Evolutionary conservation across 2,888 invertebrate species (phyloP).

Genomic region (Drosophila anomelani): DNA sequence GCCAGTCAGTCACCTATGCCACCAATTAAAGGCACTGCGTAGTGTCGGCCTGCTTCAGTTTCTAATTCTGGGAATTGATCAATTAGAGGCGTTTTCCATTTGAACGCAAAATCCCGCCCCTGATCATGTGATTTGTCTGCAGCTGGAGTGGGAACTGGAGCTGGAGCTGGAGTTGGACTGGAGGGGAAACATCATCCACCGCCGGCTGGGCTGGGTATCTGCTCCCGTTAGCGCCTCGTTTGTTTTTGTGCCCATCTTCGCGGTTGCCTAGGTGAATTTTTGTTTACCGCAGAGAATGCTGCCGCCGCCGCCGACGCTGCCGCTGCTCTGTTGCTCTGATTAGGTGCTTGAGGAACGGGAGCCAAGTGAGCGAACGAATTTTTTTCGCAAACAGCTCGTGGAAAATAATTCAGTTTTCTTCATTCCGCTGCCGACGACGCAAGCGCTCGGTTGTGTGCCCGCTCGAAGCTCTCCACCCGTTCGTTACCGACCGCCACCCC

Average conservation of each 20-base stretch:
- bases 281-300: slow-evolving; percentile 67
- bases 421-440: slow-evolving; percentile 77
- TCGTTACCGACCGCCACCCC: slow-evolving; percentile 3
- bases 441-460: slow-evolving; percentile 67
- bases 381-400: slow-evolving; percentile 57
- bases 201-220: neutral
- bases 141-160: slow-evolving; percentile 8
- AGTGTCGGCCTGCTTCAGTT: slow-evolving; percentile 63
- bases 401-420: slow-evolving; percentile 79
- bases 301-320: slow-evolving; percentile 3
- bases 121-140: slow-evolving; percentile 58
- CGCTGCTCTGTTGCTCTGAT: slow-evolving; percentile 26
- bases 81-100: slow-evolving; percentile 55
- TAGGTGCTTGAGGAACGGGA: slow-evolving; percentile 19
- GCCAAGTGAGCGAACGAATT: slow-evolving; percentile 38
- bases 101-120: slow-evolving; percentile 13
- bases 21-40: slow-evolving; percentile 38
- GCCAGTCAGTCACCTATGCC: slow-evolving; percentile 31
- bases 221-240: slow-evolving; percentile 26
- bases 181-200: neutral
- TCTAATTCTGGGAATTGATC: slow-evolving; percentile 77
- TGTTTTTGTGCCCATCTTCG: slow-evolving; percentile 58
- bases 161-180: slow-evolving; percentile 10
- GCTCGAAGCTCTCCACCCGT: slow-evolving; percentile 21
- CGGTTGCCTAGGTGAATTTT: slow-evolving; percentile 52